Base-by-base conservation (phyloP, 2,113 vertebrate genomes). In the Nibea coibor region DNA sequence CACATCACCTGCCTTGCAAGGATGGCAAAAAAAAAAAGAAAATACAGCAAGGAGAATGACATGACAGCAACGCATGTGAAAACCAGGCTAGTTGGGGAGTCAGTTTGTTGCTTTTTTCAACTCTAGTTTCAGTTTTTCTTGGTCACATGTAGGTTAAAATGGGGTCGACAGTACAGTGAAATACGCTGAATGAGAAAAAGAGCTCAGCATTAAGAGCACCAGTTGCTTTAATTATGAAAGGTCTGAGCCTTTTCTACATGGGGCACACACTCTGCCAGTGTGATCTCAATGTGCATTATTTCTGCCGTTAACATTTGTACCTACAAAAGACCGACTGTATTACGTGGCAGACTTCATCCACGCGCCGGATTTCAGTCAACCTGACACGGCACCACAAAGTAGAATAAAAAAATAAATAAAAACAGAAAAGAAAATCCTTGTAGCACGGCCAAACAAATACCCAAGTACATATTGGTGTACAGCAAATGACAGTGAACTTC, bases 1-100 rank as follows among this genome's bases (percentile, higher is more conserved):
- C 73, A 84, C 50, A 73, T 85, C 81, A 86, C 84, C 53, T 70
- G 75, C 65, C 48, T 69, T 17, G n/a, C 45, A 59, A 61, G 39
- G 59, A 48, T 3, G 28, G 77, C 20, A 31, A 48, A 31, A 69
- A 45, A 45, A 45, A 45, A 45, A 8, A 68, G 2, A 43, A 56
- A 71, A 51, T 57, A 39, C 58, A 39, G 26, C 59, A 43, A 56
- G 26, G 2, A 68, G 61, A 66, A 17, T 3, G 57, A 39, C 26
- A 48, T 62, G 35, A 47, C 5, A 57, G 66, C 5, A 35, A 9
- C 26, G 15, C 63, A 57, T 71, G n/a, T 69, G 8, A 82, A 71
- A 20, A 57, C 11, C 2, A 65, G 5, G 67, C 57, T 15, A 3
- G 45, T 57, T 62, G 42, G 43, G 19, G 26, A 10, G 53, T 1